Evolutionary conservation across 23 tunicate genomes (phyloP).

Genomic region (Clavelina lepadiformis): DNA sequence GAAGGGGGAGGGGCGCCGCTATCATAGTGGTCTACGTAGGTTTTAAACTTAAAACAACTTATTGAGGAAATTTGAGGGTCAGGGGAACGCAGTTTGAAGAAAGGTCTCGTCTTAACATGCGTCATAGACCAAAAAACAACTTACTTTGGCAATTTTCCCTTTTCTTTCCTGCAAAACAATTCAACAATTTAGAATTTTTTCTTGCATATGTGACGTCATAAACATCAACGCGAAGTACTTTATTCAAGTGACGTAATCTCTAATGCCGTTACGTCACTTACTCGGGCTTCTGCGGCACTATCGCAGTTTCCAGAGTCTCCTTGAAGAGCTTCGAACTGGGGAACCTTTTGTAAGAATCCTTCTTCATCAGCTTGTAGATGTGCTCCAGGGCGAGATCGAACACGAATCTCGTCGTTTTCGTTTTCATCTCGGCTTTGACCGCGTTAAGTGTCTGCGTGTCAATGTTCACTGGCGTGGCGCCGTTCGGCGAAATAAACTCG

Average conservation of each 20-base stretch:
- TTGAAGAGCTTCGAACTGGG: constrained; percentile 35
- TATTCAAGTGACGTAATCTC: background rate
- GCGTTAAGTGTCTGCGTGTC: constrained; percentile 56
- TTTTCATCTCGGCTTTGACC: constrained; percentile 42
- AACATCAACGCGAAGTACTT: background rate
- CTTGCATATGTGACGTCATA: background rate
- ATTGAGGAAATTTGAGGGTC: background rate
- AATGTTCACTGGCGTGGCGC: constrained; percentile 48
- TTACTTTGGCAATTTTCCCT: constrained; percentile 35
- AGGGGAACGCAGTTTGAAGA: background rate
- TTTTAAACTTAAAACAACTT: background rate
- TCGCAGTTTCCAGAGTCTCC: constrained; percentile 41
- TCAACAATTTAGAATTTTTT: background rate
- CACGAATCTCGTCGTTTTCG: constrained; percentile 33
- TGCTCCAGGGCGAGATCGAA: constrained; percentile 69
- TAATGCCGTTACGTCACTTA: constrained; percentile 11
- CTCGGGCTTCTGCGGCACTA: constrained; percentile 37
- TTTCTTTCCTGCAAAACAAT: constrained; percentile 24
- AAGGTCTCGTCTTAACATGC: no score
- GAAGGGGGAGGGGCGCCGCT: background rate
- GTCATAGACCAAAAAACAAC: background rate
- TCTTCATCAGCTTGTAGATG: constrained; percentile 72
- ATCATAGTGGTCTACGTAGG: background rate
- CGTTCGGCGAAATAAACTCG: constrained; percentile 35
- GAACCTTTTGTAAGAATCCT: constrained; percentile 80